Evolutionary conservation across 2,113 vertebrate species (phyloP), one percentile per base, ranked within the genome.

Genomic region (Prolemur simus): DNA sequence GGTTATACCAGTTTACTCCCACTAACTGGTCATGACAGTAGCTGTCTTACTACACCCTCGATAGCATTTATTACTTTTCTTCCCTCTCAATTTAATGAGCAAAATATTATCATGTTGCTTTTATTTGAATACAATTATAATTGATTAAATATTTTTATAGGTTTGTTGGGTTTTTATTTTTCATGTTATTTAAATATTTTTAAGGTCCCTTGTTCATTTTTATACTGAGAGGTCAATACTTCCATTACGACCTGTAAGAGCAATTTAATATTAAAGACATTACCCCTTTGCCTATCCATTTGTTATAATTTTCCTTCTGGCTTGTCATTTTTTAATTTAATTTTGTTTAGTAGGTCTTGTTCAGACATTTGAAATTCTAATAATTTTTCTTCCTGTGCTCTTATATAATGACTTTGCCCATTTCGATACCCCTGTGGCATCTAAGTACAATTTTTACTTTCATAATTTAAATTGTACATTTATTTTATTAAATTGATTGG

Each of bases 401-500:
- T 52, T 34, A 60, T 52, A 34, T 25, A 64, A 91, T 80, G 74
- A 54, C 0, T 32, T 45, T 73, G 4, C 11, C 32, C 45, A 32
- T 66, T 95, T 81, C 7, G 39, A 18, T 76, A 42, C 45, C 27
- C 23, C 80, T 92, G 83, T 66, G 2, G 8, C 45, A 76, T 42
- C 10, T 69, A 63, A 73, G 20, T n/a, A 32, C 5, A 47, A 25
- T 82, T 87, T 92, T 87, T 66, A 58, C 39, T 64, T 87, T 94
- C 83, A 42, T 56, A 71, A 32, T 71, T 69, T 37, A 64, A 87
- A 21, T 20, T 84, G 49, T 52, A 20, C 8, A 37, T 74, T 87
- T 76, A 45, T 83, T 92, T 89, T 77, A 60, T 77, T 68, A 84
- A 92, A 73, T 64, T 84, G 23, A 81, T 86, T 85, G 66, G 25